These are phyloP conservation scores for Linepithema humile DNA, from an alignment of 1,140 invertebrate genomes.

Conservation along the genomic window DNA sequence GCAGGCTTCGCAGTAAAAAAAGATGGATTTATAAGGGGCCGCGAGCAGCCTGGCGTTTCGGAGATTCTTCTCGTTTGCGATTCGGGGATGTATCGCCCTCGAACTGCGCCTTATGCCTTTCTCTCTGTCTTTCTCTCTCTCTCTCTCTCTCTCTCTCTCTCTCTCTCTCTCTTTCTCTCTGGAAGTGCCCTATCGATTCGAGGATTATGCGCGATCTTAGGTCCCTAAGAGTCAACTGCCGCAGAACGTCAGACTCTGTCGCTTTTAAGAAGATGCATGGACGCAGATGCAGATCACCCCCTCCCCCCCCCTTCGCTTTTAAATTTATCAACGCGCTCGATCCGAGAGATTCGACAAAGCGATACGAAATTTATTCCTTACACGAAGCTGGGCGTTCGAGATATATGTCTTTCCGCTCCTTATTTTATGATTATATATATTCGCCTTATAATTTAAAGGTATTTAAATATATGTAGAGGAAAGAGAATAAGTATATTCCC, in stretches of 20 bases:
- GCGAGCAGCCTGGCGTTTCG: conserved; percentile 74
- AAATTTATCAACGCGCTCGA: not conserved
- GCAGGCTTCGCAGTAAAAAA: conserved; percentile 68
- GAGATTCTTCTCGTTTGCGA: conserved; percentile 76
- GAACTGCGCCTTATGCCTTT: conserved; percentile 46
- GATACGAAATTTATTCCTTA: not conserved
- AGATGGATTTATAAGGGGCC: conserved; percentile 81
- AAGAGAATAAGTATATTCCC: not conserved
- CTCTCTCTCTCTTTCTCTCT: conserved; percentile 23
- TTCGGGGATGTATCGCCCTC: conserved; percentile 54
- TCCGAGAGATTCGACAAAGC: not conserved
- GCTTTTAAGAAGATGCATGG: conserved; percentile 38
- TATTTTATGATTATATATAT: too few relatives aligned
- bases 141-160: conserved; percentile 1
- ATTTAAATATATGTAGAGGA: too few relatives aligned
- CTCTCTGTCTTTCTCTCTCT: not conserved
- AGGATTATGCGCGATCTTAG: conserved; percentile 41
- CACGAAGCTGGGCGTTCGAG: not conserved
- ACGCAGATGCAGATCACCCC: not conserved
- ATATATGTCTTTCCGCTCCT: not conserved
- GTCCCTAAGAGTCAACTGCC: conserved; percentile 24
- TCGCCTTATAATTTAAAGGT: too few relatives aligned
- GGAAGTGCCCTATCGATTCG: conserved; percentile 3
- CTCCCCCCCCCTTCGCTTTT: not conserved
- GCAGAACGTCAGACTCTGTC: conserved; percentile 16